Evolutionary conservation across 2,113 vertebrate species (phyloP), one percentile per base, ranked within the genome.

Genomic region (Cichladusa arquata): DNA sequence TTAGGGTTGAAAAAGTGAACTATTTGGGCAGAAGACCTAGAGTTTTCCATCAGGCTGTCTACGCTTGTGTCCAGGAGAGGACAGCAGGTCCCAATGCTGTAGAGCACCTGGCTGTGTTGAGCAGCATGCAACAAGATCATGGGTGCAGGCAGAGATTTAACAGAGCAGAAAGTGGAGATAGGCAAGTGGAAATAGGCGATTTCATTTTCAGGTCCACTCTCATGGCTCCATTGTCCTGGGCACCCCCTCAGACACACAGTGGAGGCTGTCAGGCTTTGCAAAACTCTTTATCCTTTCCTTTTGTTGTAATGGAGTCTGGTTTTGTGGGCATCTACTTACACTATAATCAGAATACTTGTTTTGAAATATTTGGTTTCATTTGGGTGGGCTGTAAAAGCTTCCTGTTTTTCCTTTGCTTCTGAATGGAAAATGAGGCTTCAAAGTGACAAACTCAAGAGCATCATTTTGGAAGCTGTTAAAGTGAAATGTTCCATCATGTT

Each of bases 51-150:
- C 17, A 54, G 80, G 42, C 7, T 11, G 1, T 12, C 53, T 19
- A 6, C 40, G 7, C 33, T 67, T 89, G 77, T 50, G 65, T 40
- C 45, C 77, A 60, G 73, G 69, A 89, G 44, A 74, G 45, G 80
- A 88, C 80, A 77, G 66, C 56, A 83, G 36, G 50, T 86, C 76
- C 17, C 53, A 80, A 0, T 4, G 19, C 14, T 74, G 48, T 18
- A 33, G 65, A 23, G 6, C 9, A 26, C 6, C 34, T 5, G 4
- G 12, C 5, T 70, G 25, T 45, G 16, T 15, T 51, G 38, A 45
- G 51, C 2, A 4, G 5, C 25, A 11, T 31, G 45, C 1, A 4
- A 18, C 16, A 80, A 45, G 17, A 31, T 19, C 44, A 25, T 0
- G 0, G 33, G 40, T n/a, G 58, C 16, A 81, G n/a, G 28, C 7